Percentiles rank a stretch among this genome's conserved stretches.
Evolutionary conservation across 2,888 invertebrate species (phyloP).

Genomic region (Mesorhabditis spiculigera): DNA sequence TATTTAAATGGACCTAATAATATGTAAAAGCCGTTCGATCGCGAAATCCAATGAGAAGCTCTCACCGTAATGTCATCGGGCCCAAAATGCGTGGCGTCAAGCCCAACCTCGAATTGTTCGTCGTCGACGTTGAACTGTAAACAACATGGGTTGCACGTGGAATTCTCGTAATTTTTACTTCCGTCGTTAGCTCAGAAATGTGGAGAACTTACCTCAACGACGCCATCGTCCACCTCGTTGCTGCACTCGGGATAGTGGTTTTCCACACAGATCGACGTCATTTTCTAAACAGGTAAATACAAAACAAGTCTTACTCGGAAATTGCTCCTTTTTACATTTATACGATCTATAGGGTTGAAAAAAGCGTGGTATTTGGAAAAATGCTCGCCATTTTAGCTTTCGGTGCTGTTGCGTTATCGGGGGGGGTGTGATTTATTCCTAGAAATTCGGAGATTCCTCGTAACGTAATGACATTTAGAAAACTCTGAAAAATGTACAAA

Average conservation of each 20-base stretch:
- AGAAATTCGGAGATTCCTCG: too few relatives aligned
- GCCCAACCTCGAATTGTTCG: constrained; percentile 1
- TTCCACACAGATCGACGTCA: constrained; percentile 3
- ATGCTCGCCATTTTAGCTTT: too few relatives aligned
- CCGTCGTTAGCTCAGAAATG: neutral
- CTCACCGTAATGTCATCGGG: constrained; percentile 5
- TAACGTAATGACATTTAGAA: too few relatives aligned
- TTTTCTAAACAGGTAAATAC: neutral
- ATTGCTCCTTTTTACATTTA: too few relatives aligned
- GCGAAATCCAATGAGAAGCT: neutral
- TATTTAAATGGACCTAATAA: neutral
- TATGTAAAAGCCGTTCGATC: neutral
- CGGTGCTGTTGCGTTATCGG: too few relatives aligned
- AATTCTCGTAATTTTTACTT: neutral
- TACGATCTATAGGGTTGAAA: too few relatives aligned
- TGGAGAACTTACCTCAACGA: neutral
- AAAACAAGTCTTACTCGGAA: neutral
- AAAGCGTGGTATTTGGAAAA: too few relatives aligned
- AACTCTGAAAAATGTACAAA: too few relatives aligned
- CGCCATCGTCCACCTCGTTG: neutral
- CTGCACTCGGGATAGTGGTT: constrained; percentile 5
- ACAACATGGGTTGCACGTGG: neutral
- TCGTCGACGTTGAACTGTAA: constrained; percentile 4
- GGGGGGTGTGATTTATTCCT: too few relatives aligned
- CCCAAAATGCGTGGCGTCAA: constrained; percentile 1